Percentiles rank a stretch among this genome's conserved stretches.
These are phyloP conservation scores for Tenthredo notha DNA, from an alignment of 2,888 invertebrate species.

Conservation along the genomic window DNA sequence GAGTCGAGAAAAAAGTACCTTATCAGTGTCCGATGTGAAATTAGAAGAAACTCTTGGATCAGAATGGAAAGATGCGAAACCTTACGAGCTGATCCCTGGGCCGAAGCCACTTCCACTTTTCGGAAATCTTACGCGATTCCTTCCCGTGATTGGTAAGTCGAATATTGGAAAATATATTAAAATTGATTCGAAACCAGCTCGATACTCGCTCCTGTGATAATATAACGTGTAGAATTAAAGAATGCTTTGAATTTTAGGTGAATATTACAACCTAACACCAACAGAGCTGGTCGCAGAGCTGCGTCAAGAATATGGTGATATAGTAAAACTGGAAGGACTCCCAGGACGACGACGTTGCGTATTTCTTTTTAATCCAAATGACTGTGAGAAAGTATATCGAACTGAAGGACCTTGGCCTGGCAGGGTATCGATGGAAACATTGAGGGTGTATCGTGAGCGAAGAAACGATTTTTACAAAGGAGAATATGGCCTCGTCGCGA, in stretches of 20 bases:
- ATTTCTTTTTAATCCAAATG: slow-evolving; percentile 68
- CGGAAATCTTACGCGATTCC: slow-evolving; percentile 73
- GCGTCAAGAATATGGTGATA: slow-evolving; percentile 75
- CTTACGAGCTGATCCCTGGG: slow-evolving; percentile 79
- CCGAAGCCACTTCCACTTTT: slow-evolving; percentile 78
- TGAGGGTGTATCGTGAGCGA: slow-evolving; percentile 75
- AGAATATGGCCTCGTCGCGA: slow-evolving; percentile 65
- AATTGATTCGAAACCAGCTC: not conserved
- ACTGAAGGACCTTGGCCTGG: slow-evolving; percentile 78
- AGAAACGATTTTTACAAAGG: slow-evolving; percentile 76
- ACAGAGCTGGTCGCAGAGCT: slow-evolving; percentile 63
- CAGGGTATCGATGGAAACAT: slow-evolving; percentile 74
- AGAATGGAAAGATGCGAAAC: slow-evolving; percentile 65
- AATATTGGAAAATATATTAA: not conserved
- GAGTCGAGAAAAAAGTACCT: not conserved
- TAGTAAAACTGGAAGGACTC: slow-evolving; percentile 77
- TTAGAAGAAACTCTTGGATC: slow-evolving; percentile 50
- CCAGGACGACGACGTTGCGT: slow-evolving; percentile 62
- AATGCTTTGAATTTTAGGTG: slow-evolving; percentile 60
- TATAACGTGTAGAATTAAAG: not conserved
- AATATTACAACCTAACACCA: slow-evolving; percentile 61
- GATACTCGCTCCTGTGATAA: not conserved
- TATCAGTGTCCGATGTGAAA: not conserved
- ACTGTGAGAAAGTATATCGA: slow-evolving; percentile 75
- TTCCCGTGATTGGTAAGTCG: slow-evolving; percentile 67